phyloP scores from a whole-genome alignment of 2,113 vertebrate species.

The Cathartes aura region DNA sequence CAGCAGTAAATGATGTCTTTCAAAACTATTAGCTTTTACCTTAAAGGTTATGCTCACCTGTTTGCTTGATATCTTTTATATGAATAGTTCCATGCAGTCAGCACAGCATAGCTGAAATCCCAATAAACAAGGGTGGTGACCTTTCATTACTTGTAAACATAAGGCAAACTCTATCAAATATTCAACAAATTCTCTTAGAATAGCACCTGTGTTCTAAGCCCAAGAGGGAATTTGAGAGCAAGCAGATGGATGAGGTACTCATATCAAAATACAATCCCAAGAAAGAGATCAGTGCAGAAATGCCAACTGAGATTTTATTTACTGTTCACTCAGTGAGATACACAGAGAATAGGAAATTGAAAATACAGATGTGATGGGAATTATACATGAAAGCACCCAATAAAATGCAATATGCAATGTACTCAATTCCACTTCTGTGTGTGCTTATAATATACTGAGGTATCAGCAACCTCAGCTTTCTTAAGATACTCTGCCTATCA shows the following conservation, averaged over 20 bases:
- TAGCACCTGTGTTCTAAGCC: conserved; percentile 30
- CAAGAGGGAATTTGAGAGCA: conserved; percentile 51
- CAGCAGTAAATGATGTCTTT: neutral
- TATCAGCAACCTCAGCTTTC: neutral
- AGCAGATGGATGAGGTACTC: conserved; percentile 58
- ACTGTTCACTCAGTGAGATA: neutral
- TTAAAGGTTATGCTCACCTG: conserved; percentile 37
- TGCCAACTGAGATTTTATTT: conserved; percentile 53
- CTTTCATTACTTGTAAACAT: conserved; percentile 55
- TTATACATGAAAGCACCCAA: conserved; percentile 11
- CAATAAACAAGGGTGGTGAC: conserved; percentile 52
- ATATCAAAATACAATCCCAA: conserved; percentile 45
- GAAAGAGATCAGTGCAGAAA: conserved; percentile 44
- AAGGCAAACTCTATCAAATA: conserved; percentile 61
- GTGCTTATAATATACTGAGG: neutral
- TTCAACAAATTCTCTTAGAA: conserved; percentile 54
- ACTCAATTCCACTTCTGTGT: neutral
- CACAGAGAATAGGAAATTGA: neutral
- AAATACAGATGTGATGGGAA: conserved; percentile 16
- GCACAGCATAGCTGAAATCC: conserved; percentile 22
- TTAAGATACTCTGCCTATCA: neutral
- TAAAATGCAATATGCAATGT: neutral
- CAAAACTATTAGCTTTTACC: conserved; percentile 20
- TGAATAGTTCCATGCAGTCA: neutral
- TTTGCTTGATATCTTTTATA: conserved; percentile 28